phyloP scores from a whole-genome alignment of 2,888 invertebrate species.

The Kuschelorhynchus macadamiae region DNA sequence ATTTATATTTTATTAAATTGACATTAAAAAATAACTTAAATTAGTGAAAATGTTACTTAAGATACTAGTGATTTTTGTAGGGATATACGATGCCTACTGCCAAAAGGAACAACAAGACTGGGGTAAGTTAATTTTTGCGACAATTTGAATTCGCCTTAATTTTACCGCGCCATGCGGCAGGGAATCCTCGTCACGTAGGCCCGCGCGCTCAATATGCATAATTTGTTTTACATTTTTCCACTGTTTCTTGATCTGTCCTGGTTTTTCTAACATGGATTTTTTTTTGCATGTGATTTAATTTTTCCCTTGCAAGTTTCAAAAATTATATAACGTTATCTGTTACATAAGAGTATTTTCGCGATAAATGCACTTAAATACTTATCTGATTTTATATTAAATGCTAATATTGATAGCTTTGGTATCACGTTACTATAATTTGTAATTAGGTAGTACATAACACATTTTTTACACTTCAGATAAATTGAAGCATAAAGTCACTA shows the following conservation, averaged over 20 bases:
- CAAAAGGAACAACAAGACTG: slow-evolving; percentile 57
- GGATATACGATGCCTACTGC: slow-evolving; percentile 40
- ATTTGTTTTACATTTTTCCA: slow-evolving; percentile 25
- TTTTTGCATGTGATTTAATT: slow-evolving; percentile 18
- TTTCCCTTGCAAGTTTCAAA: slow-evolving; percentile 11
- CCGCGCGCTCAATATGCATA: slow-evolving; percentile 40
- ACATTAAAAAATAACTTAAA: slow-evolving; percentile 31
- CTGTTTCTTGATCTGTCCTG: slow-evolving; percentile 10
- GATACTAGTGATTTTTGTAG: slow-evolving; percentile 53
- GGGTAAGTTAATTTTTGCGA: slow-evolving; percentile 60
- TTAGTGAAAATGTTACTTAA: slow-evolving; percentile 56
- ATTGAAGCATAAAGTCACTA: no score
- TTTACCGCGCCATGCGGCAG: slow-evolving; percentile 60
- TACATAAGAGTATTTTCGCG: background rate
- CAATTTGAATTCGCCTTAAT: slow-evolving; percentile 39
- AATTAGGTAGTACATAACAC: no score
- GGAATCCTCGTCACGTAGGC: slow-evolving; percentile 57
- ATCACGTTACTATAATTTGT: no score
- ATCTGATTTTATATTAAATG: background rate
- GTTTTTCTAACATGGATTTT: background rate
- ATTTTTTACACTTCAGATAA: no score
- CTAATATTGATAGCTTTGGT: no score
- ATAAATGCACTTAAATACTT: background rate
- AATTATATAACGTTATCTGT: slow-evolving; percentile 17
- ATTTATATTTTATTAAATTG: slow-evolving; percentile 28